Conservation (phyloP, 2,113 vertebrate species). For the Numida meleagris region DNA sequence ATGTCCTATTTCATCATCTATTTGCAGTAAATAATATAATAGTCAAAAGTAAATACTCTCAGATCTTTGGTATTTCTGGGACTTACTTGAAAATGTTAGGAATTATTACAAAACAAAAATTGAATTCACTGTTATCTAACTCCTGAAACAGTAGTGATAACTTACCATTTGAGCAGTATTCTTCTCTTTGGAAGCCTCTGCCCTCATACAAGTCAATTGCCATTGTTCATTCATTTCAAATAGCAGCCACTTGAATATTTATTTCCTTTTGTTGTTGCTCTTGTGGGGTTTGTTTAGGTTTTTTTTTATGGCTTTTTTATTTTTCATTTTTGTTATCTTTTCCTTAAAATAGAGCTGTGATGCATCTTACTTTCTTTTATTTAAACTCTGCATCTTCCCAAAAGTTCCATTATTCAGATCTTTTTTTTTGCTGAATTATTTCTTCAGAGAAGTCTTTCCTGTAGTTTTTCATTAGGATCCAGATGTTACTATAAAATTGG, state of each 20-base stretch:
- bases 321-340: too few relatives aligned
- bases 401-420: neutral
- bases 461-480: neutral
- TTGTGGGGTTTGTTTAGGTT: too few relatives aligned
- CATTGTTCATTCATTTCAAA: neutral
- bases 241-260: neutral
- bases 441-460: neutral
- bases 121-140: neutral
- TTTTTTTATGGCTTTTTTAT: too few relatives aligned
- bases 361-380: too few relatives aligned
- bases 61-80: neutral
- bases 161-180: neutral
- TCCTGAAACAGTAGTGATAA: neutral
- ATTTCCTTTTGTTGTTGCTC: too few relatives aligned
- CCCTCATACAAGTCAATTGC: neutral
- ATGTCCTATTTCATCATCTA: neutral
- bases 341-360: too few relatives aligned
- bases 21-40: neutral
- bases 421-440: neutral
- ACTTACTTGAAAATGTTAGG: neutral
- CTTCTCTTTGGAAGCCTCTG: neutral
- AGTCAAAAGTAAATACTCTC: neutral
- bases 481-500: neutral
- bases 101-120: neutral
- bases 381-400: neutral